Percentiles rank a stretch among this genome's conserved stretches.
phyloP scores from a whole-genome alignment of 2,113 vertebrate genomes.

The Ammodytes marinus region DNA sequence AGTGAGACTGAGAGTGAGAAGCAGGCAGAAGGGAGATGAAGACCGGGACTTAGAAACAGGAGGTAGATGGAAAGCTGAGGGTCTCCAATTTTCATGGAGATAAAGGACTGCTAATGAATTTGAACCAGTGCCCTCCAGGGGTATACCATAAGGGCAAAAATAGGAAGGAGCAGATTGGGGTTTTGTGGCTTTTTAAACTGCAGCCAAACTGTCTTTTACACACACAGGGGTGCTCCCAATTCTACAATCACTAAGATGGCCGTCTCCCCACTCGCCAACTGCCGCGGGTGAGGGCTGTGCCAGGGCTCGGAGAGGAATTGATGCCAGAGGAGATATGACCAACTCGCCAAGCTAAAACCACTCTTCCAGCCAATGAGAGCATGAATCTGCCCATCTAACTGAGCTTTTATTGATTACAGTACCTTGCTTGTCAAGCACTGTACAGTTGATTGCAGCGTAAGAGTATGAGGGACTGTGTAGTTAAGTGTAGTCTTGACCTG shows the following conservation, averaged over 20 bases:
- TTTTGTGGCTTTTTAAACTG: constrained; percentile 67
- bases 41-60: constrained; percentile 62
- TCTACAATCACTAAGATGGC: constrained; percentile 71
- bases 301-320: constrained; percentile 52
- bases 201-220: constrained; percentile 72
- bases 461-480: not conserved
- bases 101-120: constrained; percentile 78
- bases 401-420: constrained; percentile 45
- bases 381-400: constrained; percentile 60
- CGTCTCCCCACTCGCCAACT: constrained; percentile 66
- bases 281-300: constrained; percentile 59
- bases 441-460: constrained; percentile 10
- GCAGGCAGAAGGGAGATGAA: constrained; percentile 45
- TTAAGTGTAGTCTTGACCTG: not conserved
- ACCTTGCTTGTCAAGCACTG: constrained; percentile 46
- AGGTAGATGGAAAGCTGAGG: constrained; percentile 71
- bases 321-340: constrained; percentile 66
- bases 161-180: constrained; percentile 71
- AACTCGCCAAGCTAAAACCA: constrained; percentile 46
- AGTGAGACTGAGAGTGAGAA: not conserved
- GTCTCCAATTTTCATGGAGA: constrained; percentile 77
- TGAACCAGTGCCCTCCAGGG: constrained; percentile 74
- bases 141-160: constrained; percentile 72
- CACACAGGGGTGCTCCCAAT: constrained; percentile 68
- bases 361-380: constrained; percentile 51